Conservation (phyloP, 1,140 invertebrate genomes). For the Gryon sp. region DNA sequence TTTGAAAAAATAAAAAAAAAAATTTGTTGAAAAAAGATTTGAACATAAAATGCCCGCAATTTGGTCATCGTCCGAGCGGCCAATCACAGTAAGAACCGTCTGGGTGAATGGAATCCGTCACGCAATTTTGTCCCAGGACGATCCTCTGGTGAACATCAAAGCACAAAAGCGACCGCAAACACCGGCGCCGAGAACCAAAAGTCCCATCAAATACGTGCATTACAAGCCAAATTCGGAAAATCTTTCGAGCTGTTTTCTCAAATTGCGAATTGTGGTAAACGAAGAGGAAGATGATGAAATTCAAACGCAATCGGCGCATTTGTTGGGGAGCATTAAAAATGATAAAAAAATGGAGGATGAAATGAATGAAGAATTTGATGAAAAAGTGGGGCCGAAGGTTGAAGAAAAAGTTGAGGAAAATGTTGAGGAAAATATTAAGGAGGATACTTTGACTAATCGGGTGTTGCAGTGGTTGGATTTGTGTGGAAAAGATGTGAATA, state of each 20-base stretch:
- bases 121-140: constrained; percentile 84
- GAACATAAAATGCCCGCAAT: constrained; percentile 75
- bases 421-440: neutral
- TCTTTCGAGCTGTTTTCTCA: constrained; percentile 71
- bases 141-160: constrained; percentile 76
- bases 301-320: constrained; percentile 66
- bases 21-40: too few species aligned
- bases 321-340: neutral
- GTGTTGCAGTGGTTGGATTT: constrained; percentile 80
- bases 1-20: neutral
- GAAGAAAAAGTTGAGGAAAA: neutral
- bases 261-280: constrained; percentile 69
- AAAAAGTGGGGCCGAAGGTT: too few species aligned
- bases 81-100: constrained; percentile 85
- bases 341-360: constrained; percentile 9
- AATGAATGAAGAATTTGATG: neutral
- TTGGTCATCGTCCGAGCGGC: constrained; percentile 86
- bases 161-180: constrained; percentile 44
- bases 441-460: constrained; percentile 74
- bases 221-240: constrained; percentile 59
- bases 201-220: constrained; percentile 48
- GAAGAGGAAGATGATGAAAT: constrained; percentile 54
- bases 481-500: constrained; percentile 71
- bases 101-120: constrained; percentile 86
- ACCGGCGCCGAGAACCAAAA: constrained; percentile 47